Percentiles rank a stretch among this genome's conserved stretches.
These are phyloP conservation scores for Drosophila carrolli DNA, from an alignment of 1,140 invertebrate species.

Conservation along the genomic window DNA sequence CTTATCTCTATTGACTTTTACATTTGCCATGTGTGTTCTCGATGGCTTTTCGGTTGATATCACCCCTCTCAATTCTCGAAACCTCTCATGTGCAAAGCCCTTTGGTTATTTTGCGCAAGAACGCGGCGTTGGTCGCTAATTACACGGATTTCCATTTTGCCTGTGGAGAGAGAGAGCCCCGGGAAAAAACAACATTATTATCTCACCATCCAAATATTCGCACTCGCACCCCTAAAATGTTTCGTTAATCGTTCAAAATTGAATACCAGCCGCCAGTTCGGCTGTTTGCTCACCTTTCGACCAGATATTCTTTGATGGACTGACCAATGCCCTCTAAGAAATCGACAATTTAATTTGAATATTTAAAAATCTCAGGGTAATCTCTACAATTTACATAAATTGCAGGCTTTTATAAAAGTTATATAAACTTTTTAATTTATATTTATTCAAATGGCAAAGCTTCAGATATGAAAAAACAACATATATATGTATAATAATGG, in stretches of 20 bases:
- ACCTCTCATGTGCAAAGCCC: slow-evolving; percentile 9
- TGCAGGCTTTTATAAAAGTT: too few relatives aligned
- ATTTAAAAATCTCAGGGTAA: too few relatives aligned
- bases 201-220: slow-evolving; percentile 66
- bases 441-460: too few relatives aligned
- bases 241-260: slow-evolving; percentile 60
- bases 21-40: slow-evolving; percentile 55
- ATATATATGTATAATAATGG: too few relatives aligned
- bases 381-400: too few relatives aligned
- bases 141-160: slow-evolving; percentile 36
- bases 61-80: slow-evolving; percentile 22
- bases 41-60: slow-evolving; percentile 46
- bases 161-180: neutral
- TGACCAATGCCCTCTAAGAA: slow-evolving; percentile 1
- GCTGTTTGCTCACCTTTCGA: slow-evolving; percentile 49
- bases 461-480: too few relatives aligned
- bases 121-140: slow-evolving; percentile 19
- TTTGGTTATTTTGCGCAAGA: slow-evolving; percentile 18
- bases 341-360: too few relatives aligned
- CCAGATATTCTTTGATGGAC: neutral
- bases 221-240: slow-evolving; percentile 29
- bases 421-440: too few relatives aligned
- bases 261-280: slow-evolving; percentile 37
- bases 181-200: slow-evolving; percentile 42
- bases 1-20: slow-evolving; percentile 57